These are phyloP conservation scores for Isichthys henryi DNA, from an alignment of 2,113 vertebrate genomes.

Conservation along the genomic window DNA sequence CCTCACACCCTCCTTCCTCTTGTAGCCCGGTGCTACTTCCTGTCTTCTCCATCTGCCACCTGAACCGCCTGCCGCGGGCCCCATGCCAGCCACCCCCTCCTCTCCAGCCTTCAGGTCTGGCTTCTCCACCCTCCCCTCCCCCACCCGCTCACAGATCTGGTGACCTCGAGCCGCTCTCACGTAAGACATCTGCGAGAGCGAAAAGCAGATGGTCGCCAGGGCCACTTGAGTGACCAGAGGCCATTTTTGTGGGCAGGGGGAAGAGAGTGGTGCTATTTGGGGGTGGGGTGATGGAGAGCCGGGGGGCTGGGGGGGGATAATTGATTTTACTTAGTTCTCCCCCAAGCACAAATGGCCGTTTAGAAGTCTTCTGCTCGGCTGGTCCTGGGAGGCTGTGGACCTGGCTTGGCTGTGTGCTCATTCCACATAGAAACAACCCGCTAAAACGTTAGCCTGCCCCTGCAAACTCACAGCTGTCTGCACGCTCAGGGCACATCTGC, in stretches of 20 bases:
- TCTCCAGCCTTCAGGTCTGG: neutral
- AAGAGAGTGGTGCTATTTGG: neutral
- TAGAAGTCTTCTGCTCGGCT: neutral
- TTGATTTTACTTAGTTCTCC: slow-evolving; percentile 12
- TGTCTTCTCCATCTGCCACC: slow-evolving; percentile 6
- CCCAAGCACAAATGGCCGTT: neutral
- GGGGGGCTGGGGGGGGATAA: neutral
- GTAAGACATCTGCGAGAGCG: neutral
- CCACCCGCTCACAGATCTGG: neutral
- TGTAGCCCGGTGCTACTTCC: neutral
- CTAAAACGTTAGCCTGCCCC: neutral
- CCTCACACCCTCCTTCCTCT: neutral
- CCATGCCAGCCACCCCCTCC: neutral
- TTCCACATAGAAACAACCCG: neutral
- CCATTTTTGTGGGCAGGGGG: neutral
- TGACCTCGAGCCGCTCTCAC: neutral
- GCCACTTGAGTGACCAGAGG: slow-evolving; percentile 6
- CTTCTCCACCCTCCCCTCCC: neutral
- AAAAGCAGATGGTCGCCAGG: slow-evolving; percentile 8
- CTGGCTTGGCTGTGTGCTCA: neutral
- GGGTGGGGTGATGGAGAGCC: neutral
- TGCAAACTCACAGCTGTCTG: neutral
- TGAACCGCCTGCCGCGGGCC: neutral
- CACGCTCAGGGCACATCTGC: neutral
- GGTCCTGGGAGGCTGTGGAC: neutral